Percentiles rank a stretch among this genome's conserved stretches.
phyloP scores from a whole-genome alignment of 1,140 invertebrate species.

The Drosophila biarmipes region DNA sequence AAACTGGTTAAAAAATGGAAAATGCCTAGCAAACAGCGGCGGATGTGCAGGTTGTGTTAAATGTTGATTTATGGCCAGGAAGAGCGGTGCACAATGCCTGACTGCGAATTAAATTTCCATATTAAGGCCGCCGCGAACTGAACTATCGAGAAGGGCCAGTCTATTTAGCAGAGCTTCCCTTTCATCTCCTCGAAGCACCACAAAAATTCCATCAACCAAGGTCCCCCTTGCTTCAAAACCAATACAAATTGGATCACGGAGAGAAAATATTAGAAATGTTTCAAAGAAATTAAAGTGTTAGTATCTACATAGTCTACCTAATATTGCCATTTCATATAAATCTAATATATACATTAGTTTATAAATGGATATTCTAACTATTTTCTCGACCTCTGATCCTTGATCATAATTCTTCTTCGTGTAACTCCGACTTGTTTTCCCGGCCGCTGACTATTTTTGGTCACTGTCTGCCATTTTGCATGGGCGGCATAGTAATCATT shows the following conservation, averaged over 20 bases:
- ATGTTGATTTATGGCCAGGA: slow-evolving; percentile 52
- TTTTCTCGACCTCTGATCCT: neutral
- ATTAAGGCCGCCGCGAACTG: slow-evolving; percentile 1
- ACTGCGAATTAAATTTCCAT: slow-evolving; percentile 27
- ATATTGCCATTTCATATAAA: too few species aligned
- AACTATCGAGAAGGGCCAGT: slow-evolving; percentile 23
- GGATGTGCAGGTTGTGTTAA: slow-evolving; percentile 43
- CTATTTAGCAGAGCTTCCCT: slow-evolving; percentile 15
- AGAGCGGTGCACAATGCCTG: slow-evolving; percentile 14
- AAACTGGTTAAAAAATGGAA: slow-evolving; percentile 32
- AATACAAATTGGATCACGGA: slow-evolving; percentile 29
- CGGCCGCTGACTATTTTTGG: slow-evolving; percentile 31
- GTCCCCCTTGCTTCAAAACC: slow-evolving; percentile 19
- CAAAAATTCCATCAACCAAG: slow-evolving; percentile 37
- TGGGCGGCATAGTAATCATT: slow-evolving; percentile 70
- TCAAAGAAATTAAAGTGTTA: neutral
- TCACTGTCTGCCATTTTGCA: slow-evolving; percentile 50
- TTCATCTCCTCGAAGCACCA: slow-evolving; percentile 36
- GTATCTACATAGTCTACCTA: too few species aligned
- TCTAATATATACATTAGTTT: too few species aligned
- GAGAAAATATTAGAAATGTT: neutral
- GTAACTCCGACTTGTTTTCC: slow-evolving; percentile 2
- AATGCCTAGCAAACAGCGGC: slow-evolving; percentile 29
- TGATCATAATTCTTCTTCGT: slow-evolving; percentile 7
- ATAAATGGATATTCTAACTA: too few species aligned